Evolutionary conservation across 2,797 vertebrate genomes (phyloP).

Genomic region (Delichon dasypus): DNA sequence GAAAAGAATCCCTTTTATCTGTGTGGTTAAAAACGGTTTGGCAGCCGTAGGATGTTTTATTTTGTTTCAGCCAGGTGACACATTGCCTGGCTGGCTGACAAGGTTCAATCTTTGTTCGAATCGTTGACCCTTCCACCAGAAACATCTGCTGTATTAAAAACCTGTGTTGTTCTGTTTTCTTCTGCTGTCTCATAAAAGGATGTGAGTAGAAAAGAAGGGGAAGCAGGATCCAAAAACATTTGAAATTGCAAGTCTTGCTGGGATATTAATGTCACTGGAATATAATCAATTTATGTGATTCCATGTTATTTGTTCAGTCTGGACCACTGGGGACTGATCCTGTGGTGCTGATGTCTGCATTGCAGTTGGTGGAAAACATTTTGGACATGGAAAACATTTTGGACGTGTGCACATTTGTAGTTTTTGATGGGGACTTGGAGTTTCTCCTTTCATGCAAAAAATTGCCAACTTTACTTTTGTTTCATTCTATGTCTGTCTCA

Average conservation of each 20-base stretch:
- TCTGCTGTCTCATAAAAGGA: neutral
- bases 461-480: neutral
- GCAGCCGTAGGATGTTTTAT: neutral
- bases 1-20: neutral
- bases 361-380: neutral
- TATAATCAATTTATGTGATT: neutral
- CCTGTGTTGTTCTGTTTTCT: neutral
- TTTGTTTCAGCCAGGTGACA: neutral
- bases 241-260: neutral
- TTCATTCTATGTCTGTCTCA: accelerated
- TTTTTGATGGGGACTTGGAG: neutral
- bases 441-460: neutral
- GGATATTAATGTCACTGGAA: neutral
- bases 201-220: neutral
- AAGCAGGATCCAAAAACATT: neutral
- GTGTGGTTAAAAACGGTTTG: neutral
- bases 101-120: neutral
- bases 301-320: neutral
- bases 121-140: neutral
- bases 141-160: neutral
- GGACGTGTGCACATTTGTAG: accelerated
- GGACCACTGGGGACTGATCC: neutral
- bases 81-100: neutral
- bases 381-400: neutral
- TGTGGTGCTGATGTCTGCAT: neutral